Evolutionary conservation across 2,888 invertebrate species (phyloP).

Genomic region (Amiota communis): DNA sequence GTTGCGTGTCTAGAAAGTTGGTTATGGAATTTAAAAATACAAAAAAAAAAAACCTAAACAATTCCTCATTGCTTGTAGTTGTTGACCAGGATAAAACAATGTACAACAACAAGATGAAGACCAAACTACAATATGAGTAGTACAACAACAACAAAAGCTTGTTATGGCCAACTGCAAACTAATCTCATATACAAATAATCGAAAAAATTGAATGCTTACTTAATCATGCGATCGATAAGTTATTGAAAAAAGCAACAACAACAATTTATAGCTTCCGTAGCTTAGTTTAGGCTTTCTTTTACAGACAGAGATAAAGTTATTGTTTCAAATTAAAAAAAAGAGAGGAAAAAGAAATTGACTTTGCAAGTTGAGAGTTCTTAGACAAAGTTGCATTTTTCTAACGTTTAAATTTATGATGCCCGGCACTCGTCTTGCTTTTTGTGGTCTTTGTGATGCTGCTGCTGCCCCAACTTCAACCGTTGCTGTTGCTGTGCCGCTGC

Average conservation of each 20-base stretch:
- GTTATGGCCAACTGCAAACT: neutral
- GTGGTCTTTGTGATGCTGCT: neutral
- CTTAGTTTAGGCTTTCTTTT: neutral
- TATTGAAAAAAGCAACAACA: constrained; percentile 14
- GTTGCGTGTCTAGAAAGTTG: constrained; percentile 11
- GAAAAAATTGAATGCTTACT: constrained; percentile 21
- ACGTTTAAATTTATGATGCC: constrained; percentile 22
- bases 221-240: constrained; percentile 5
- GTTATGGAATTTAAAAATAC: neutral
- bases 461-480: neutral
- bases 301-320: neutral
- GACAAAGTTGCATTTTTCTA: constrained; percentile 16
- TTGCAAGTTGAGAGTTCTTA: constrained; percentile 2
- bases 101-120: constrained; percentile 15
- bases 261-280: constrained; percentile 23
- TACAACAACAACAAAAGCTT: neutral
- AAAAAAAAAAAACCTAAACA: neutral
- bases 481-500: neutral
- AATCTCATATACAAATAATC: constrained; percentile 8
- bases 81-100: constrained; percentile 8
- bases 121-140: neutral
- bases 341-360: too few species aligned
- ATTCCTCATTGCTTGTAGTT: neutral
- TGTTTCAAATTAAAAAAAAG: neutral
- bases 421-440: neutral